Conservation (phyloP, 2,888 invertebrate genomes). For the Mesochorus sp. region DNA sequence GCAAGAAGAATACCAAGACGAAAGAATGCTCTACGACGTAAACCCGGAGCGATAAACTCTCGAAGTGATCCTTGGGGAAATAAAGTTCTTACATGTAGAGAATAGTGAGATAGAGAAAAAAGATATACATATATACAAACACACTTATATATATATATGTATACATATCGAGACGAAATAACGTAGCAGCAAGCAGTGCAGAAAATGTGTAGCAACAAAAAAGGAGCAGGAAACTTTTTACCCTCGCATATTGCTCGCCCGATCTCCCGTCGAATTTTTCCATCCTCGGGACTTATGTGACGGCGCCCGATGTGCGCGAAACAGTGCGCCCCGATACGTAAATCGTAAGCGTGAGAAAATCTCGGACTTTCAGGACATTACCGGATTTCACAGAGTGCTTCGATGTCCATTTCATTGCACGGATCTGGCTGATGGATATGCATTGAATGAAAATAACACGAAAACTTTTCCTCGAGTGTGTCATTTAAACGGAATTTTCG, state of each 20-base stretch:
- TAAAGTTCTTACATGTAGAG: slow-evolving; percentile 71
- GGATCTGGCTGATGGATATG: too few relatives aligned
- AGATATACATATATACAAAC: slow-evolving; percentile 33
- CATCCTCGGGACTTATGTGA: too few relatives aligned
- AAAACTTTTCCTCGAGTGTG: too few relatives aligned
- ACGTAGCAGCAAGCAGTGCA: background rate
- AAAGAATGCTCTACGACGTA: slow-evolving; percentile 46
- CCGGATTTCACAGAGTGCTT: too few relatives aligned
- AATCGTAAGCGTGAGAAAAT: too few relatives aligned
- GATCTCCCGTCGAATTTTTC: slow-evolving; percentile 50
- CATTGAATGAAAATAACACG: too few relatives aligned
- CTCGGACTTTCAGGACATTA: too few relatives aligned
- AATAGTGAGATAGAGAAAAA: slow-evolving; percentile 43
- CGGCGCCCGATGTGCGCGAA: too few relatives aligned
- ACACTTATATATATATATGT: background rate
- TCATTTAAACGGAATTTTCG: too few relatives aligned
- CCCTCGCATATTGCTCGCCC: slow-evolving; percentile 28
- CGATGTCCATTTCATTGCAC: too few relatives aligned
- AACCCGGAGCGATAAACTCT: slow-evolving; percentile 74
- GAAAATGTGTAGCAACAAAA: slow-evolving; percentile 10
- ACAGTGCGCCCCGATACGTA: too few relatives aligned
- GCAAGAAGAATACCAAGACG: slow-evolving; percentile 32
- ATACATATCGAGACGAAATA: background rate
- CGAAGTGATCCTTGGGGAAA: slow-evolving; percentile 77
- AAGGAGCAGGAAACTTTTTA: too few relatives aligned